Conservation (phyloP, 37 sponge, comb jelly and placozoan genomes). For the Axinella damicornis region DNA sequence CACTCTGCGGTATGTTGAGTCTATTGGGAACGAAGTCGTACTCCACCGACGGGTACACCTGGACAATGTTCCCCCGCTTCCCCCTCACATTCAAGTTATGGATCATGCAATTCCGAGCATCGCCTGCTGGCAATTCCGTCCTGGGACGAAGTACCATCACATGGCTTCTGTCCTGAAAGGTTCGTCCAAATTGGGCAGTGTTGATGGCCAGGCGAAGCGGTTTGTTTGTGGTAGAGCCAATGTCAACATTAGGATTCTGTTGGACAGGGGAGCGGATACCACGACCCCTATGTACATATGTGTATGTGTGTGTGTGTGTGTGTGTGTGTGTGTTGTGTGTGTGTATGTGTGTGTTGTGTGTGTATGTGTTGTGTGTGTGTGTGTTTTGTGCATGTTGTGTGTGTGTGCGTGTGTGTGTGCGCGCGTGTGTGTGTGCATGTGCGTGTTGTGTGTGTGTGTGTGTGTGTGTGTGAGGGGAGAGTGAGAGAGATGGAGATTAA, state of each 20-base stretch:
- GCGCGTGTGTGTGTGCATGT: no score
- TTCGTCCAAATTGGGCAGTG: conserved; percentile 97
- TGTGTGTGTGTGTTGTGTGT: no score
- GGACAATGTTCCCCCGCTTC: conserved; percentile 99
- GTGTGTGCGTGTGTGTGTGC: no score
- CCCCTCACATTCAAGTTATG: conserved; percentile 97
- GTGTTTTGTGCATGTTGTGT: no score
- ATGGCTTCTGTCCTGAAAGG: conserved; percentile 94
- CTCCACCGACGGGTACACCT: conserved; percentile 95
- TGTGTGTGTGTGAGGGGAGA: no score
- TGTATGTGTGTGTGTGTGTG: no score
- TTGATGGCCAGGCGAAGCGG: conserved; percentile 93
- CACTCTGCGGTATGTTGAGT: conserved; percentile 46
- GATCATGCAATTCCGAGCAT: conserved; percentile 42
- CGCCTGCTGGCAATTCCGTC: background rate
- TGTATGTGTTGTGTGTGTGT: no score
- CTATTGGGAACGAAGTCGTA: conserved; percentile 98
- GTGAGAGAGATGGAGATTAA: no score
- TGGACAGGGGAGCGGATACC: conserved; percentile 84
- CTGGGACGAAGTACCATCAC: conserved; percentile 69
- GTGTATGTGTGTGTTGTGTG: no score
- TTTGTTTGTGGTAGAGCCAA: conserved; percentile 88
- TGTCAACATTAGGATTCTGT: conserved; percentile 92
- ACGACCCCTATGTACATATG: no score
- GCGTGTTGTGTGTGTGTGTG: no score